Conservation (phyloP, 2,113 vertebrate species). For the Lepidothrix coronata region DNA sequence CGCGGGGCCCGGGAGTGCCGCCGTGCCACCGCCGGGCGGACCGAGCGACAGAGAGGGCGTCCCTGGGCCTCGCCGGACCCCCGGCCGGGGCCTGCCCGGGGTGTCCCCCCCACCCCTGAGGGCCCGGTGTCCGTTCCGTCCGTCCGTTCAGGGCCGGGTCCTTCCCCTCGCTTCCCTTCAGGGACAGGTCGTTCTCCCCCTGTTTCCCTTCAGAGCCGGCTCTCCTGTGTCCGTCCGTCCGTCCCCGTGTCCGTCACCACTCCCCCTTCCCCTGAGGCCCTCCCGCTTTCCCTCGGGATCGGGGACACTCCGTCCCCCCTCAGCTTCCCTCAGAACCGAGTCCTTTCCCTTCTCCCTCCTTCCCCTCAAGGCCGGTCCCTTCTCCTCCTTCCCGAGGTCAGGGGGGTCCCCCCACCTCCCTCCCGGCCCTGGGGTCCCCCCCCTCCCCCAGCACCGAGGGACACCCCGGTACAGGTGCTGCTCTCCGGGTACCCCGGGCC, state of each 20-base stretch:
- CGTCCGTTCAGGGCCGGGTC: background rate
- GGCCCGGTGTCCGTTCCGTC: background rate
- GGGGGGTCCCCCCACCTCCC: too few species aligned
- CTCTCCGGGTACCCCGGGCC: background rate
- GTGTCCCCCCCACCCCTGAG: background rate
- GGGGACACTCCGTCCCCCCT: background rate
- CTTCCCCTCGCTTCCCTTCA: background rate
- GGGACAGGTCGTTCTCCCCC: background rate
- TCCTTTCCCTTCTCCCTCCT: background rate
- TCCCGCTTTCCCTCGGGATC: background rate
- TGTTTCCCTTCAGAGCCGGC: background rate
- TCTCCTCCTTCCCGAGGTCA: background rate
- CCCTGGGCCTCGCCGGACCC: background rate
- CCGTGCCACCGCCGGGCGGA: too few species aligned
- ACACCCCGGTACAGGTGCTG: background rate
- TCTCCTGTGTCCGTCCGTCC: background rate
- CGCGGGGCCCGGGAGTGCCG: background rate
- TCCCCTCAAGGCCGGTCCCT: background rate
- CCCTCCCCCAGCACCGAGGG: background rate
- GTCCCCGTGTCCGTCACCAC: background rate
- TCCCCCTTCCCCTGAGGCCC: background rate
- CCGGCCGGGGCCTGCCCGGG: background rate
- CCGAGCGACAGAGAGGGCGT: background rate
- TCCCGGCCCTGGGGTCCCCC: background rate
- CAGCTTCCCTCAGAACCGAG: background rate